Percentiles rank a stretch among this genome's conserved stretches.
Evolutionary conservation across 2,113 vertebrate genomes (phyloP).

Genomic region (Entelurus aequoreus): DNA sequence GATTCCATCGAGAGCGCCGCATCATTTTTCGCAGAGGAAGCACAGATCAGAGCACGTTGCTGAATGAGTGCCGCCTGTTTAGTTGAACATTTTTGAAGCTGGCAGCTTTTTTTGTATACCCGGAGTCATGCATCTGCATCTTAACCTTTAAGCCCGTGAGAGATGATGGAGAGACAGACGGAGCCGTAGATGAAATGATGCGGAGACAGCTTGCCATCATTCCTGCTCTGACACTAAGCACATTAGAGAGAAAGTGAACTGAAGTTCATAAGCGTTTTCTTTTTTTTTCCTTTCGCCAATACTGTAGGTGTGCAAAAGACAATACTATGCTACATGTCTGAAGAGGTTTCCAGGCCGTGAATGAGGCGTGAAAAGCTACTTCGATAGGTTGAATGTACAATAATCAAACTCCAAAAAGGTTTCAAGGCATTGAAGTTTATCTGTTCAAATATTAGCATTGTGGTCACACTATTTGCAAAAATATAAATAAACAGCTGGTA

Average conservation of each 20-base stretch:
- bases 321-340: not conserved
- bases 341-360: not conserved
- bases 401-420: too few species aligned
- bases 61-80: slow-evolving; percentile 32
- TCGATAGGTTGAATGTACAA: too few species aligned
- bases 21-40: slow-evolving; percentile 45
- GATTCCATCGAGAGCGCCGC: slow-evolving; percentile 57
- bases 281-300: not conserved
- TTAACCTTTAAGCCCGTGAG: slow-evolving; percentile 18
- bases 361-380: too few species aligned
- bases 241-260: slow-evolving; percentile 9
- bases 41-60: slow-evolving; percentile 46
- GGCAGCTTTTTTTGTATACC: slow-evolving; percentile 5
- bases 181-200: slow-evolving; percentile 12
- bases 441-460: too few species aligned
- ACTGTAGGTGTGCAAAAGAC: not conserved
- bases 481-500: too few species aligned
- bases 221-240: slow-evolving; percentile 9
- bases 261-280: slow-evolving; percentile 1
- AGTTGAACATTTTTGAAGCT: slow-evolving; percentile 33
- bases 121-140: slow-evolving; percentile 1
- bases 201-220: not conserved
- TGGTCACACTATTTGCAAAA: too few species aligned
- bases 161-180: slow-evolving; percentile 6
- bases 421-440: too few species aligned